Evolutionary conservation across 2,797 vertebrate species (phyloP).

Genomic region (Macroramphosus scolopax): DNA sequence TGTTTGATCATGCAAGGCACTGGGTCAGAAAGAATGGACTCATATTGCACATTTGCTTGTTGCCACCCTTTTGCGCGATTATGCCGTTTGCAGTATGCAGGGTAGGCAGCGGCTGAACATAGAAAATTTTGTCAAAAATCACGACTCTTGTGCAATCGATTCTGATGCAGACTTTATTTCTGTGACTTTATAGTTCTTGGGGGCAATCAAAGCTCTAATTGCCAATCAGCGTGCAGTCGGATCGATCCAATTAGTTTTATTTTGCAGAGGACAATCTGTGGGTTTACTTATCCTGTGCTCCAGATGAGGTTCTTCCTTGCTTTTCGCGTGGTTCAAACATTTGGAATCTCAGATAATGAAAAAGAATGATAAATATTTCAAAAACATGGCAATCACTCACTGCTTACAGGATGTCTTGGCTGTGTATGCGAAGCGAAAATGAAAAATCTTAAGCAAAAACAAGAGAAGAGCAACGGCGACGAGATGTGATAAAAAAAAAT

Average conservation of each 20-base stretch:
- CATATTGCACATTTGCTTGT: constrained; percentile 69
- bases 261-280: constrained; percentile 49
- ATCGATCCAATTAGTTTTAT: constrained; percentile 70
- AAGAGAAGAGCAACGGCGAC: constrained; percentile 32
- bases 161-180: constrained; percentile 29
- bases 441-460: constrained; percentile 15
- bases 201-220: constrained; percentile 44
- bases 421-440: constrained; percentile 25
- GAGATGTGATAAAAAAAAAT: constrained; percentile 58
- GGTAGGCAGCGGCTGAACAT: constrained; percentile 47
- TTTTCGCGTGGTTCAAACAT: constrained; percentile 33
- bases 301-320: constrained; percentile 41
- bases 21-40: constrained; percentile 47
- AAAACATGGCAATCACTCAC: constrained; percentile 24
- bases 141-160: constrained; percentile 27
- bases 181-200: constrained; percentile 16
- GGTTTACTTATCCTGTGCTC: constrained; percentile 34
- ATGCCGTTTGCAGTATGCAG: constrained; percentile 51
- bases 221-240: constrained; percentile 56
- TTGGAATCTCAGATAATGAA: constrained; percentile 37
- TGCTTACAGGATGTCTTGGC: constrained; percentile 30
- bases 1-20: constrained; percentile 69
- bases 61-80: constrained; percentile 61
- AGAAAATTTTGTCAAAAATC: constrained; percentile 16
- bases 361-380: constrained; percentile 23